These are phyloP conservation scores for Odontesthes bonariensis DNA, from an alignment of 2,113 vertebrate species.

Conservation along the genomic window DNA sequence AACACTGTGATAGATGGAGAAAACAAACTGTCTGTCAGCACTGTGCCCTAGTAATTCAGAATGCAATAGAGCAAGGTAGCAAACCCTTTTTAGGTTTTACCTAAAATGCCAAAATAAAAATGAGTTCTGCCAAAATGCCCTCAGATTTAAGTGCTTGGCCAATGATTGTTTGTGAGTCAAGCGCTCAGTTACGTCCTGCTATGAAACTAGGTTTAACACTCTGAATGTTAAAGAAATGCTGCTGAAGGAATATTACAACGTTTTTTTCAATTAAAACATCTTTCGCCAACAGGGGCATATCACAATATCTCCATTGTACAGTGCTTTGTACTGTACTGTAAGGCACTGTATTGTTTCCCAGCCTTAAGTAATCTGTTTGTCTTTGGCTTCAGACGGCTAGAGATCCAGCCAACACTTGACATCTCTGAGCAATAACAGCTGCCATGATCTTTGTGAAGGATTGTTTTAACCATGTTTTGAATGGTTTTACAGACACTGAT, in stretches of 20 bases:
- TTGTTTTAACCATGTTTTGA: slow-evolving; percentile 8
- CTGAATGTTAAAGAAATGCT: neutral
- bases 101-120: too few species aligned
- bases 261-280: neutral
- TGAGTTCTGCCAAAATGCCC: neutral
- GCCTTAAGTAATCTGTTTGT: slow-evolving; percentile 1
- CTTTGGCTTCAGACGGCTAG: slow-evolving; percentile 17
- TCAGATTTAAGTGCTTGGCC: too few species aligned
- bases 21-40: neutral
- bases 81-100: neutral
- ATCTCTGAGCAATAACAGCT: slow-evolving; percentile 25
- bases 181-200: too few species aligned
- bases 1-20: neutral
- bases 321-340: neutral
- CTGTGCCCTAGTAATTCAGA: neutral
- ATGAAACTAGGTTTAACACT: neutral
- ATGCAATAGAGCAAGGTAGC: neutral
- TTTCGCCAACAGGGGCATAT: neutral
- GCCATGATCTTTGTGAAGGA: neutral
- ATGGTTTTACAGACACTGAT: slow-evolving; percentile 2
- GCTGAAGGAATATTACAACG: neutral
- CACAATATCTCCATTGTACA: neutral
- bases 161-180: too few species aligned
- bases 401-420: slow-evolving; percentile 9
- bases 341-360: neutral